Evolutionary conservation across 2,113 vertebrate genomes (phyloP).

Genomic region (Thalassarche chlororhynchos): DNA sequence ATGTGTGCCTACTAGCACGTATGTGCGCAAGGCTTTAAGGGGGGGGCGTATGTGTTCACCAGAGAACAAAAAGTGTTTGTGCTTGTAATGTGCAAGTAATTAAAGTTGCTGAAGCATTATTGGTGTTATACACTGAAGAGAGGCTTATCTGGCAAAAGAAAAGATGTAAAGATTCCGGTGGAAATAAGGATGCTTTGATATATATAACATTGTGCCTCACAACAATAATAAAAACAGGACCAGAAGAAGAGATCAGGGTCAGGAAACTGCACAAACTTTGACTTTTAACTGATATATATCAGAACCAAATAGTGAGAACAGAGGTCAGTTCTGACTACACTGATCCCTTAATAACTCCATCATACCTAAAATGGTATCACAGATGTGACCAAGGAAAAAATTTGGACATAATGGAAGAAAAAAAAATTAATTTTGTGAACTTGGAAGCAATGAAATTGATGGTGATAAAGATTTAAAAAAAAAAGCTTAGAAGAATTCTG

Average conservation of each 20-base stretch:
- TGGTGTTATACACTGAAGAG: background rate
- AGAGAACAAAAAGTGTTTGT: background rate
- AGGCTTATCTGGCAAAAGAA: background rate
- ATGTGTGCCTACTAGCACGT: background rate
- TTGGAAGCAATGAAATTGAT: background rate
- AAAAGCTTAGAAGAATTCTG: background rate
- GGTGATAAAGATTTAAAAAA: background rate
- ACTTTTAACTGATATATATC: background rate
- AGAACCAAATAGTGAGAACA: background rate
- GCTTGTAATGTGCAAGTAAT: background rate
- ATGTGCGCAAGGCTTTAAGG: background rate
- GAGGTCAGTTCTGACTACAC: background rate
- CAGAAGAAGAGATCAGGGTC: background rate
- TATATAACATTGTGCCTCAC: background rate
- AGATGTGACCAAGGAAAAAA: background rate
- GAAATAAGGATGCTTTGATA: background rate
- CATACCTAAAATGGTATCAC: background rate
- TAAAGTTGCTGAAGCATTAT: background rate
- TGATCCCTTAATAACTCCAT: background rate
- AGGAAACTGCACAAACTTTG: background rate
- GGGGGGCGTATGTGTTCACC: background rate
- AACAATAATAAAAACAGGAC: background rate
- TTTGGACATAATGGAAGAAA: background rate
- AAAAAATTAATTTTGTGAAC: background rate
- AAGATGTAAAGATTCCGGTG: background rate